A percentile compares a stretch with the other conserved stretches of the same genome.
Evolutionary conservation across 2,888 invertebrate genomes (phyloP).

Genomic region (Idaea straminata): DNA sequence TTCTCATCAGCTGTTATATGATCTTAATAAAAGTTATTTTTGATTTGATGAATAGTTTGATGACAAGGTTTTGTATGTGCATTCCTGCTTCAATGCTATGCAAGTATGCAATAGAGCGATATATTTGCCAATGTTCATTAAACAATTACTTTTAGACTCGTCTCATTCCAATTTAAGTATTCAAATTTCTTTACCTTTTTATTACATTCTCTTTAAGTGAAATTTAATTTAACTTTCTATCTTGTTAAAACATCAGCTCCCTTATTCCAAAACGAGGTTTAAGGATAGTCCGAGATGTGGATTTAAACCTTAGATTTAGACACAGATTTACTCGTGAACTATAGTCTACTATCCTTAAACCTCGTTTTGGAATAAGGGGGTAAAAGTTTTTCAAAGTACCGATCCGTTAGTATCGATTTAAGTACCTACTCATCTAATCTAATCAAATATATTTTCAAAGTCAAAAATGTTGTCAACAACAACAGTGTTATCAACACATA

Average conservation of each 20-base stretch:
- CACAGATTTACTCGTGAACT: too few relatives aligned
- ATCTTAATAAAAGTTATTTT: background rate
- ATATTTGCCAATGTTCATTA: background rate
- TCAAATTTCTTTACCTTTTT: background rate
- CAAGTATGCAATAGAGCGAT: background rate
- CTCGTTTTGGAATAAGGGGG: too few relatives aligned
- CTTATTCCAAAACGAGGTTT: too few relatives aligned
- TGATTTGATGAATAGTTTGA: background rate
- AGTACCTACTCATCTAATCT: background rate
- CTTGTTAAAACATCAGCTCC: background rate
- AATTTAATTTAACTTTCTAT: background rate
- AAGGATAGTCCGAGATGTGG: too few relatives aligned
- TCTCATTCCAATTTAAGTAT: background rate
- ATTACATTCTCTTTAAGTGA: too few relatives aligned
- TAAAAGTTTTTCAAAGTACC: background rate
- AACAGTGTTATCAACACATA: background rate
- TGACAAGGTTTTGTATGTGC: background rate
- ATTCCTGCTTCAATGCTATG: background rate
- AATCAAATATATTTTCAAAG: background rate
- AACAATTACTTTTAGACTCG: background rate
- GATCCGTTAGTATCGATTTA: background rate
- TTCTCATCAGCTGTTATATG: slow-evolving; percentile 2
- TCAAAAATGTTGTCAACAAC: background rate
- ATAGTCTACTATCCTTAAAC: too few relatives aligned
- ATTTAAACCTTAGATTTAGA: too few relatives aligned